A percentile compares a stretch with the other conserved stretches of the same genome.
Conservation (phyloP, 2,113 vertebrate genomes). For the Mobula birostris region DNA sequence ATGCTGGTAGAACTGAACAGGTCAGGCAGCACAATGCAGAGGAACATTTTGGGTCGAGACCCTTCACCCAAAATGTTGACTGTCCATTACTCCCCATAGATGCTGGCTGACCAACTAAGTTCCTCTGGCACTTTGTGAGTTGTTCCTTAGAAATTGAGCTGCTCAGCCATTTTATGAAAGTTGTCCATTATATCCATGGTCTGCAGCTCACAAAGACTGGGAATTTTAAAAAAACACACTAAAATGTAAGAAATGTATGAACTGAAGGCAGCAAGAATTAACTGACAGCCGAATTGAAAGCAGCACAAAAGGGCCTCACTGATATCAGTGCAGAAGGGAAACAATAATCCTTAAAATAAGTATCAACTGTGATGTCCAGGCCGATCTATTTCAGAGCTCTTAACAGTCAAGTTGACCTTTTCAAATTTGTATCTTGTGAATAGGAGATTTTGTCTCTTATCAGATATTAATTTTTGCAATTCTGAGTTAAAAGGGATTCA, state of each 20-base stretch:
- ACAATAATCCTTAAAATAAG: not conserved
- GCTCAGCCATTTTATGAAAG: not conserved
- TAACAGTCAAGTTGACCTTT: constrained; percentile 1
- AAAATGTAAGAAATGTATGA: not conserved
- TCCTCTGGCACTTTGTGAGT: too few species aligned
- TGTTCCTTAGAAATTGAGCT: too few species aligned
- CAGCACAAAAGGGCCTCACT: not conserved
- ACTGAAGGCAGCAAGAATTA: not conserved
- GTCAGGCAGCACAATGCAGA: too few species aligned
- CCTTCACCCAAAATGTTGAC: too few species aligned
- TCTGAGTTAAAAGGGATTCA: constrained; percentile 6
- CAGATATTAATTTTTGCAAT: not conserved
- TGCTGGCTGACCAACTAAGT: too few species aligned
- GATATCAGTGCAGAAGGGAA: not conserved
- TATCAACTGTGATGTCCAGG: not conserved
- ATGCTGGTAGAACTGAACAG: too few species aligned
- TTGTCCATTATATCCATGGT: not conserved
- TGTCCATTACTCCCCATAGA: too few species aligned
- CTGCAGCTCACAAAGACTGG: not conserved
- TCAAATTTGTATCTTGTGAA: not conserved
- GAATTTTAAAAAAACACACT: not conserved
- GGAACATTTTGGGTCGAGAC: too few species aligned
- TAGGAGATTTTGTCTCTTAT: not conserved
- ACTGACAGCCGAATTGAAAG: not conserved
- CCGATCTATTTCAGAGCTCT: not conserved